Conservation (phyloP, 2,113 vertebrate genomes). For the Arothron firmamentum region DNA sequence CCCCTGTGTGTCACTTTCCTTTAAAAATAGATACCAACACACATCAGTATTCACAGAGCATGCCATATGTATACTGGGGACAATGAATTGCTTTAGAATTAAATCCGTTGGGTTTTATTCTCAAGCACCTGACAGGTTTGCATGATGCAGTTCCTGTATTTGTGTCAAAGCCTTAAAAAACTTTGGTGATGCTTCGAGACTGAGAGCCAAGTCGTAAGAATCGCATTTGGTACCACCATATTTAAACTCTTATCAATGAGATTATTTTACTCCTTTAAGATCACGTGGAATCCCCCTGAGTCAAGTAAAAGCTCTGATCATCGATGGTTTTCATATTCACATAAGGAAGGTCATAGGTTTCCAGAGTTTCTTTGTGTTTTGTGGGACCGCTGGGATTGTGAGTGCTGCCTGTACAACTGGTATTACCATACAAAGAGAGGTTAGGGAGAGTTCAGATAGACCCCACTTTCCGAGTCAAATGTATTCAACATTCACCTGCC, state of each 20-base stretch:
- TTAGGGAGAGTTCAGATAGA: constrained; percentile 68
- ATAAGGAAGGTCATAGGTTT: constrained; percentile 63
- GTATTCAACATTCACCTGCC: constrained; percentile 34
- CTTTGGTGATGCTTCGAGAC: constrained; percentile 20
- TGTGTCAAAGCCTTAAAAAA: constrained; percentile 4
- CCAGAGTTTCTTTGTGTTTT: constrained; percentile 70
- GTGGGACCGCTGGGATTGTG: constrained; percentile 50
- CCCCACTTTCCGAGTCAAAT: constrained; percentile 63
- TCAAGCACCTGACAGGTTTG: too few species aligned
- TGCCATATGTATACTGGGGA: constrained; percentile 1
- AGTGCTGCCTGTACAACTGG: constrained; percentile 46
- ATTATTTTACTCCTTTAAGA: constrained; percentile 50
- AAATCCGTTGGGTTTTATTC: not conserved
- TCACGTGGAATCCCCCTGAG: constrained; percentile 48
- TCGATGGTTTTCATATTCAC: constrained; percentile 68
- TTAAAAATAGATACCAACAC: constrained; percentile 11
- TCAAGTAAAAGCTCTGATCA: constrained; percentile 55
- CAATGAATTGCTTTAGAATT: constrained; percentile 8
- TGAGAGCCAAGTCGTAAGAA: constrained; percentile 13
- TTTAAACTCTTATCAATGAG: constrained; percentile 57
- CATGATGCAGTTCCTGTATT: too few species aligned
- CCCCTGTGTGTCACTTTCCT: constrained; percentile 4
- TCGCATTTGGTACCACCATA: constrained; percentile 27
- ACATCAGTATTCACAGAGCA: constrained; percentile 25
- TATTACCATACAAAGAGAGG: constrained; percentile 60